Evolutionary conservation across 2,113 vertebrate species (phyloP).

Genomic region (Crotalus viridis): DNA sequence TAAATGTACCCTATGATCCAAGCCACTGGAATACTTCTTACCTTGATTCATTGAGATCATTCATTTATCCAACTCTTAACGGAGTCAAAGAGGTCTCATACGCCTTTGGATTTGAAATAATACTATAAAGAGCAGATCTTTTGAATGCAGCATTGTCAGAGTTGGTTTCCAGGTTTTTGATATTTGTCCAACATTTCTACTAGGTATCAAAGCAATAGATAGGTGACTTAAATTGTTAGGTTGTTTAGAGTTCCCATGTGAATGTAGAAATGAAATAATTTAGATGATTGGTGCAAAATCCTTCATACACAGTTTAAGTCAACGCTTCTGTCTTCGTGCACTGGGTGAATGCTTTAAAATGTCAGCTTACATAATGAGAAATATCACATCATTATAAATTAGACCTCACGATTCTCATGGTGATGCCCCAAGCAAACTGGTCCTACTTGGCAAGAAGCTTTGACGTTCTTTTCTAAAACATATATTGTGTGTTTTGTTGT

Average conservation of each 20-base stretch:
- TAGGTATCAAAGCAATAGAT: constrained; percentile 40
- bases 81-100: neutral
- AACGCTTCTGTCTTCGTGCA: constrained; percentile 2
- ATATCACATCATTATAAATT: neutral
- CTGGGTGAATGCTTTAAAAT: neutral
- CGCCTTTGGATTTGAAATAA: neutral
- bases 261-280: constrained; percentile 31
- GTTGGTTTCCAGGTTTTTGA: neutral
- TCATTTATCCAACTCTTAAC: neutral
- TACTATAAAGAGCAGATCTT: neutral
- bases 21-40: neutral
- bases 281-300: constrained; percentile 15
- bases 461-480: neutral
- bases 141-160: neutral
- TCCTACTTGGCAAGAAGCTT: neutral
- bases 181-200: neutral
- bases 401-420: neutral
- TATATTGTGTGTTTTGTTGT: neutral
- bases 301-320: neutral
- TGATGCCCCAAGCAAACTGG: neutral
- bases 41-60: neutral
- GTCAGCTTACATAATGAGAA: constrained; percentile 10
- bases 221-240: constrained; percentile 19
- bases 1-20: accelerated
- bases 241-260: neutral